Base-by-base conservation (phyloP, 2,113 vertebrate species). In the Alethe castanea region DNA sequence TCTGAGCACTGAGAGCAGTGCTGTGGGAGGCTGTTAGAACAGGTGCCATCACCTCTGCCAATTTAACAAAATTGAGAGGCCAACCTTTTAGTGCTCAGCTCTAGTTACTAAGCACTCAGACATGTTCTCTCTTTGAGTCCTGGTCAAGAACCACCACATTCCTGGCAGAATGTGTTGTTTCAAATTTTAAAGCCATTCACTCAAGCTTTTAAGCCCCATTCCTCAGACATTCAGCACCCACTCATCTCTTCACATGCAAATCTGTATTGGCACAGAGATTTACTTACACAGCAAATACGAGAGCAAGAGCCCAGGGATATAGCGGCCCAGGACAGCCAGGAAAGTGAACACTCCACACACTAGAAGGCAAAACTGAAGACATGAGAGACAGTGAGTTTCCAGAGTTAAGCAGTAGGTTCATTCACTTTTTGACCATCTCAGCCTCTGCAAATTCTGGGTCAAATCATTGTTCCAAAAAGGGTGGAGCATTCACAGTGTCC, bases 231-330 rank as follows among this genome's bases (percentile, higher is more conserved):
- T 47, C 8, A 2, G 42, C 57, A 22, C 28, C 59, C 35, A 19
- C 54, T 62, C 67, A 29, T 61, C 59, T 73, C 42, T 52, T 88
- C 77, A 71, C 19, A 10, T 7, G 0, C 6, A 48, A 53, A 38
- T n/a, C 74, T 31, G 44, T 53, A 70, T 1, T 31, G 62, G 73
- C 70, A 88, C n/a, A 50, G 61, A 65, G 71, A 60, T 71, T 73
- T 96, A 99, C 99, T 99, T 97, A 99, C 99, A 97, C 50, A 98
- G 97, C 79, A 98, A 80, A 93, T 99, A 99, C 5, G 98, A 99
- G n/a, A 99, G 98, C 96, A 99, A 80, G 80, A 99, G 94, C 48
- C 99, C 99, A 60, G 99, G 98, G 96, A 99, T 95, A 77, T 98
- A 99, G 64, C 81, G 97, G 92, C 99, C 99, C 94, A 99, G 97